Conservation (phyloP, 2,113 vertebrate species). For the Megaleporinus macrocephalus region DNA sequence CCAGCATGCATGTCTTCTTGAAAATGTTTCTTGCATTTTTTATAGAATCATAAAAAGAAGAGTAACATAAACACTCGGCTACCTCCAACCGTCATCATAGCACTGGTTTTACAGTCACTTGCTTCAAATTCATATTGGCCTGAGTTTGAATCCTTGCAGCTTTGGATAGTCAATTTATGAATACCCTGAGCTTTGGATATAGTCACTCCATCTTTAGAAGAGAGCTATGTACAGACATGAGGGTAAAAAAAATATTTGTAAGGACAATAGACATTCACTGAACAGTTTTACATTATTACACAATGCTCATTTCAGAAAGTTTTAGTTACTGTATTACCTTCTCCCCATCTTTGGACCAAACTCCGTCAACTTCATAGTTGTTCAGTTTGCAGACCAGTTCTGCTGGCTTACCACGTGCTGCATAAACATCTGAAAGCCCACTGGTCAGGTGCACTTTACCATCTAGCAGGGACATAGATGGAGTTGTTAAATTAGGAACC, state of each 20-base stretch:
- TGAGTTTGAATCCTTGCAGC: conserved; percentile 69
- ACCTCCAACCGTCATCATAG: conserved; percentile 73
- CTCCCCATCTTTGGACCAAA: conserved; percentile 83
- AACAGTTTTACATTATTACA: neutral
- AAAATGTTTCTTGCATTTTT: neutral
- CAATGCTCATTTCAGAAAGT: neutral
- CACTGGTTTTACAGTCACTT: conserved; percentile 68
- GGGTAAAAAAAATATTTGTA: too few species aligned
- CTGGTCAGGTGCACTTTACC: conserved; percentile 65
- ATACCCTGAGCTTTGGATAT: conserved; percentile 72
- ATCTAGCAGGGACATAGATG: conserved; percentile 41
- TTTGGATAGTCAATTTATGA: conserved; percentile 74
- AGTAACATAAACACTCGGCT: conserved; percentile 12
- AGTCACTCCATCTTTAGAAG: conserved; percentile 60
- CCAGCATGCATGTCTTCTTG: neutral
- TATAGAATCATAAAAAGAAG: neutral
- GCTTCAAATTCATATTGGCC: conserved; percentile 80
- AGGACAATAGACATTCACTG: too few species aligned
- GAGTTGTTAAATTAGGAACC: neutral
- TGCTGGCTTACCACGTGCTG: conserved; percentile 68
- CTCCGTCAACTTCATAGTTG: conserved; percentile 65
- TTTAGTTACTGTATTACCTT: conserved; percentile 68
- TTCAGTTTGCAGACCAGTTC: conserved; percentile 75
- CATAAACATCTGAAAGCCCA: conserved; percentile 73
- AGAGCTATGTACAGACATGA: conserved; percentile 66